phyloP scores from a whole-genome alignment of 1,140 invertebrate species.

The Sycophila sp. region DNA sequence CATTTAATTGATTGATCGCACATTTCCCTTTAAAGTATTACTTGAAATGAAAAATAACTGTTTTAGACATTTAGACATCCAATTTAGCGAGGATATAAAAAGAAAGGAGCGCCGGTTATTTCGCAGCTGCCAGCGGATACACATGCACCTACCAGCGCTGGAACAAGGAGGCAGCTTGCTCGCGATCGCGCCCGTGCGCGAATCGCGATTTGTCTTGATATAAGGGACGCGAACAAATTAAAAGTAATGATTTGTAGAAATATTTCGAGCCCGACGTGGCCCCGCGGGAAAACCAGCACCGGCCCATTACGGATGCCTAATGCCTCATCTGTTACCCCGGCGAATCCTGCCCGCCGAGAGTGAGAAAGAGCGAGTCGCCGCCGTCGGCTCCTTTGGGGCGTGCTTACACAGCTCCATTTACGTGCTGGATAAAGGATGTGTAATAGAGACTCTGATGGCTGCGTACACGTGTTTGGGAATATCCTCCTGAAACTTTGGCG shows the following conservation, averaged over 20 bases:
- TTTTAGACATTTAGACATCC: too few relatives aligned
- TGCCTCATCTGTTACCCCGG: conserved; percentile 61
- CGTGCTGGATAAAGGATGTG: conserved; percentile 57
- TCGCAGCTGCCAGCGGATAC: too few relatives aligned
- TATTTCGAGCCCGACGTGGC: conserved; percentile 52
- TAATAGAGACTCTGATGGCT: not conserved
- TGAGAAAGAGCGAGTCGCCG: conserved; percentile 43
- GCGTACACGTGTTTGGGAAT: not conserved
- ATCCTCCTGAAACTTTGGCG: not conserved
- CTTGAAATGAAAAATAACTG: too few relatives aligned
- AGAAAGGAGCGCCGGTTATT: too few relatives aligned
- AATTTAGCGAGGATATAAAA: too few relatives aligned
- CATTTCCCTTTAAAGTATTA: too few relatives aligned
- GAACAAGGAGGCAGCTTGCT: not conserved
- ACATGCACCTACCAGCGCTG: too few relatives aligned
- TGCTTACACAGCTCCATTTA: conserved; percentile 62
- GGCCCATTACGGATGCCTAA: conserved; percentile 60
- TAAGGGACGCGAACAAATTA: conserved; percentile 56
- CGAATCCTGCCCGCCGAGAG: not conserved
- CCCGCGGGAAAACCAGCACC: conserved; percentile 2
- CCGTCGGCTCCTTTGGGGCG: conserved; percentile 60
- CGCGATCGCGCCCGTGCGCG: too few relatives aligned
- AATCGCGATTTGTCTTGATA: conserved; percentile 26
- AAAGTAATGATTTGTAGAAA: conserved; percentile 69
- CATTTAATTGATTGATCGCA: too few relatives aligned